A percentile compares a stretch with the other conserved stretches of the same genome.
These are phyloP conservation scores for Recurvirostra avosetta DNA, from an alignment of 2,113 vertebrate genomes.

Conservation along the genomic window DNA sequence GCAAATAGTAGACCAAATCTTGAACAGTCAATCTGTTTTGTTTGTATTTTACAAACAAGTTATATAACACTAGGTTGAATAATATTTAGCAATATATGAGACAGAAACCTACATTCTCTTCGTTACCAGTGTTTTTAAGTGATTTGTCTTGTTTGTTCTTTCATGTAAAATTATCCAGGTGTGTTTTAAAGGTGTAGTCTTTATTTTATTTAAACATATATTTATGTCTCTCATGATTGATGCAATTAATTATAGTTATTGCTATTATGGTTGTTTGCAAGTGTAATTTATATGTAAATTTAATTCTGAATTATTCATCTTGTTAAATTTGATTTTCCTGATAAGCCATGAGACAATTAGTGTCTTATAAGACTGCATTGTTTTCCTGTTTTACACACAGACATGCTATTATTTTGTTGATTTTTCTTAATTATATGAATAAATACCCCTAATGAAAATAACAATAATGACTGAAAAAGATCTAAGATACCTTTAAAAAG, in stretches of 20 bases:
- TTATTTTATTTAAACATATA: background rate
- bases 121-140: background rate
- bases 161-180: background rate
- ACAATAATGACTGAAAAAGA: background rate
- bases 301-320: conserved; percentile 31
- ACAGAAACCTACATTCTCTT: background rate
- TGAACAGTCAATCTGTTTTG: background rate
- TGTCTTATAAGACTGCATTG: background rate
- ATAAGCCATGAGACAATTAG: background rate
- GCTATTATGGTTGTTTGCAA: background rate
- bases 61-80: background rate
- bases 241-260: background rate
- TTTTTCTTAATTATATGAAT: background rate
- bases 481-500: background rate
- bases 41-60: background rate
- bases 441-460: background rate
- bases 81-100: background rate
- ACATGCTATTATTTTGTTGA: background rate
- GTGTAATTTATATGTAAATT: conserved; percentile 35
- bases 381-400: background rate
- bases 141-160: background rate
- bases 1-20: background rate
- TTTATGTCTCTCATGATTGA: background rate
- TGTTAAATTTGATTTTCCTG: background rate
- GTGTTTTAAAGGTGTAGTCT: background rate